A percentile compares a stretch with the other conserved stretches of the same genome.
Conservation (phyloP, 2,797 vertebrate species). For the Erethizon dorsatum region DNA sequence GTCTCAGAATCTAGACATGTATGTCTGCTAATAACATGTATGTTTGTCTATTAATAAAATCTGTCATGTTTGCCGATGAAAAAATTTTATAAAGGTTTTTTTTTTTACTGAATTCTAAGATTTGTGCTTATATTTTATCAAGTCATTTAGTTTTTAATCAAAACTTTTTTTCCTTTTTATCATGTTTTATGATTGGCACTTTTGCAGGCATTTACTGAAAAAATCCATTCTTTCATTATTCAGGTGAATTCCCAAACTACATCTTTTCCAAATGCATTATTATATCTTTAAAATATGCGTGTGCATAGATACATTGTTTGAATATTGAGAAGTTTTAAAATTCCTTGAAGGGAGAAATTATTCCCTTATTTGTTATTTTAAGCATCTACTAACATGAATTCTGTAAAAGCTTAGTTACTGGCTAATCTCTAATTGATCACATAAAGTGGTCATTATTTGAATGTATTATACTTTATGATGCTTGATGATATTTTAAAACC, state of each 20-base stretch:
- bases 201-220: constrained; percentile 14
- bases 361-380: constrained; percentile 49
- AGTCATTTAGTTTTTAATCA: neutral
- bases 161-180: constrained; percentile 40
- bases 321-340: neutral
- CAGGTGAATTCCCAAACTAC: neutral
- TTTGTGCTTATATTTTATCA: constrained; percentile 34
- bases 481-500: constrained; percentile 73
- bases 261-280: neutral
- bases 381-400: neutral
- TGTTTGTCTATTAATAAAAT: neutral
- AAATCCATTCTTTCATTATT: constrained; percentile 1
- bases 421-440: neutral
- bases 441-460: constrained; percentile 28
- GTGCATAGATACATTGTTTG: neutral
- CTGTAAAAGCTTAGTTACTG: neutral
- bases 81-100: neutral
- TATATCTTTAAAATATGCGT: neutral
- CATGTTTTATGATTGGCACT: neutral
- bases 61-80: neutral
- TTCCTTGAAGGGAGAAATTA: constrained; percentile 9
- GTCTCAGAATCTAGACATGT: neutral
- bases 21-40: too few relatives aligned
- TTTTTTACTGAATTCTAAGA: neutral
- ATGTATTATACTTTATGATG: neutral